Percentiles rank a stretch among this genome's conserved stretches.
These are phyloP conservation scores for Chrysochloris asiatica DNA, from an alignment of 2,113 vertebrate species.

Conservation along the genomic window DNA sequence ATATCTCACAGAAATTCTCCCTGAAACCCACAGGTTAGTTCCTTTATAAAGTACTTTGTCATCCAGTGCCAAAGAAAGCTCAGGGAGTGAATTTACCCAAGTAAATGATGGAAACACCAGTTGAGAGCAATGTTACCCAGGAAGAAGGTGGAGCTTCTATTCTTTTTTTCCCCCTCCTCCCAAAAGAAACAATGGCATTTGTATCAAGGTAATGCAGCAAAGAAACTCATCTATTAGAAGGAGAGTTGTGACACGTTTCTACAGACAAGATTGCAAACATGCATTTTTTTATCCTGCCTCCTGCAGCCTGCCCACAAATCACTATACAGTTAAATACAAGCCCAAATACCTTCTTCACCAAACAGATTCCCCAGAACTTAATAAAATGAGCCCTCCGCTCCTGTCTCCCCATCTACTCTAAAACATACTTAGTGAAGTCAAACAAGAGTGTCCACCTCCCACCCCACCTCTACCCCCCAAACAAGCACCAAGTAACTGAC, in stretches of 20 bases:
- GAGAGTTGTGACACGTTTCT: constrained; percentile 17
- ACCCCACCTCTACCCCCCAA: constrained; percentile 7
- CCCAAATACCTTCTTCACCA: constrained; percentile 57
- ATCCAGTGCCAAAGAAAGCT: constrained; percentile 61
- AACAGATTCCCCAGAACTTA: constrained; percentile 76
- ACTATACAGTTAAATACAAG: constrained; percentile 78
- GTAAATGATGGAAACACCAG: constrained; percentile 57
- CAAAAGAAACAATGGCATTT: constrained; percentile 82
- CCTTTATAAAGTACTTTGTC: constrained; percentile 78
- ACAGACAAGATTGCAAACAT: constrained; percentile 55
- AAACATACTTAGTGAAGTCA: constrained; percentile 58
- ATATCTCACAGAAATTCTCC: too few species aligned
- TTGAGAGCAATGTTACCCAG: constrained; percentile 67
- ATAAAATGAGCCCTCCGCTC: constrained; percentile 53
- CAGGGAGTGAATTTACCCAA: constrained; percentile 67
- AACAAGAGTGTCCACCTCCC: constrained; percentile 4
- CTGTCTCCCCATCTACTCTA: background rate
- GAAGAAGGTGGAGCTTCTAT: constrained; percentile 82
- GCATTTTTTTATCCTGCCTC: constrained; percentile 27
- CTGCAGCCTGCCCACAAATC: constrained; percentile 72
- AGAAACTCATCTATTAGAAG: constrained; percentile 70
- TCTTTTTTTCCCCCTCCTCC: background rate
- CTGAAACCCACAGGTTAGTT: constrained; percentile 60
- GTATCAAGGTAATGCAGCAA: constrained; percentile 73
- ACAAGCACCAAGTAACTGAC: constrained; percentile 80